A percentile compares a stretch with the other conserved stretches of the same genome.
phyloP scores from a whole-genome alignment of 2,113 vertebrate species.

The Scomber colias region DNA sequence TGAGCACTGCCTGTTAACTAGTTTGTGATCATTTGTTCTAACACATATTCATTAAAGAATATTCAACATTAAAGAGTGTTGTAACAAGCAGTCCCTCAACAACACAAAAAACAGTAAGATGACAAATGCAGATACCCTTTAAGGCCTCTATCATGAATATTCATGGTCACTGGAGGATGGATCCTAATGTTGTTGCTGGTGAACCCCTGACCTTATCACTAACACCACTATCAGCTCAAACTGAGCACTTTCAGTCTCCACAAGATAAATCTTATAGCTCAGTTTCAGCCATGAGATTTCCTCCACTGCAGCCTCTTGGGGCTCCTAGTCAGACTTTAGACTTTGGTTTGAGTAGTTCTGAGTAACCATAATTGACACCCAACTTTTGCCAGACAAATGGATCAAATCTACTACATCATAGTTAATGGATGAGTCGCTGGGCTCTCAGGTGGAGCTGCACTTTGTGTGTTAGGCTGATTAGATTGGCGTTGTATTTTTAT shows the following conservation, averaged over 20 bases:
- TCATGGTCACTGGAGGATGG: neutral
- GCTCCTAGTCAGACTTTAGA: neutral
- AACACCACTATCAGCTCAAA: too few relatives aligned
- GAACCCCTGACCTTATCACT: neutral
- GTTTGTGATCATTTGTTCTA: neutral
- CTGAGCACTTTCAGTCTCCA: neutral
- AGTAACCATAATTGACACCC: neutral
- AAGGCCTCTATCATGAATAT: neutral
- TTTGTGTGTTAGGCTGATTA: slow-evolving; percentile 41
- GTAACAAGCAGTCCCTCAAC: too few relatives aligned
- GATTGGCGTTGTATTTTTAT: slow-evolving; percentile 27
- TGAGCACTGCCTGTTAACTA: too few relatives aligned
- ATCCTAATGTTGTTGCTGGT: neutral
- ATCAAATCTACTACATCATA: slow-evolving; percentile 13
- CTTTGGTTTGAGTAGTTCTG: neutral
- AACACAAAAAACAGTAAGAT: too few relatives aligned
- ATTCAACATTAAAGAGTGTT: too few relatives aligned
- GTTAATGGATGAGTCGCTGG: slow-evolving; percentile 12
- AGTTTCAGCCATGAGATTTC: neutral
- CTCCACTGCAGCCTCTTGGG: neutral
- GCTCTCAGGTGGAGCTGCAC: slow-evolving; percentile 6
- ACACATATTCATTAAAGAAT: neutral
- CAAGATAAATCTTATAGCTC: neutral
- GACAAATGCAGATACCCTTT: neutral
- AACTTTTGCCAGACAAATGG: neutral